phyloP scores from a whole-genome alignment of 2,797 vertebrate genomes.

The Microcaecilia unicolor region DNA sequence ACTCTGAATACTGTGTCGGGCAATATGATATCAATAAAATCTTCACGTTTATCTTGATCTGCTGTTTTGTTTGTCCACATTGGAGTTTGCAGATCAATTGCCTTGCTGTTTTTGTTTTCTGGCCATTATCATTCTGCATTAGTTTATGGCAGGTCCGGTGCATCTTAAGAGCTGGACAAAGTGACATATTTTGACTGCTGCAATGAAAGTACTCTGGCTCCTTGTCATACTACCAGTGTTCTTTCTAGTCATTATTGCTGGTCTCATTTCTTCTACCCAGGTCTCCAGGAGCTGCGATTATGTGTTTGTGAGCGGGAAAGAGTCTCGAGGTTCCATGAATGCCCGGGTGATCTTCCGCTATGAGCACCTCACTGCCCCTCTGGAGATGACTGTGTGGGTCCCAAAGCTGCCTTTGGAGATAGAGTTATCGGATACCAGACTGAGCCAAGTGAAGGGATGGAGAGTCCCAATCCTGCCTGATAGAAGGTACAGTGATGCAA shows the following conservation, averaged over 20 bases:
- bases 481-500: conserved; percentile 76
- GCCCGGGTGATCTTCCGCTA: conserved; percentile 91
- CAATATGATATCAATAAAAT: no score
- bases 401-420: conserved; percentile 88
- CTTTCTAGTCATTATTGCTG: conserved; percentile 8
- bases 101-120: no score
- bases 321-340: conserved; percentile 87
- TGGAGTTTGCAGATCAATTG: no score
- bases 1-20: no score
- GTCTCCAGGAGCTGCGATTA: conserved; percentile 97
- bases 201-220: no score
- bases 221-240: background rate
- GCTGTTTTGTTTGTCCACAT: no score
- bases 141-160: no score
- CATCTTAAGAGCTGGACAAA: no score
- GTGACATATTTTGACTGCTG: no score
- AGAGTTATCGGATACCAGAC: conserved; percentile 76
- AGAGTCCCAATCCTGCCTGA: conserved; percentile 91
- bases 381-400: conserved; percentile 96
- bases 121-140: no score
- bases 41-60: no score
- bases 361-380: conserved; percentile 78
- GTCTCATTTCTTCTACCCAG: conserved; percentile 50
- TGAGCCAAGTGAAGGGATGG: conserved; percentile 97
- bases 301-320: conserved; percentile 94